Conservation (phyloP, 2,113 vertebrate genomes). For the human (Homo sapiens) region DNA sequence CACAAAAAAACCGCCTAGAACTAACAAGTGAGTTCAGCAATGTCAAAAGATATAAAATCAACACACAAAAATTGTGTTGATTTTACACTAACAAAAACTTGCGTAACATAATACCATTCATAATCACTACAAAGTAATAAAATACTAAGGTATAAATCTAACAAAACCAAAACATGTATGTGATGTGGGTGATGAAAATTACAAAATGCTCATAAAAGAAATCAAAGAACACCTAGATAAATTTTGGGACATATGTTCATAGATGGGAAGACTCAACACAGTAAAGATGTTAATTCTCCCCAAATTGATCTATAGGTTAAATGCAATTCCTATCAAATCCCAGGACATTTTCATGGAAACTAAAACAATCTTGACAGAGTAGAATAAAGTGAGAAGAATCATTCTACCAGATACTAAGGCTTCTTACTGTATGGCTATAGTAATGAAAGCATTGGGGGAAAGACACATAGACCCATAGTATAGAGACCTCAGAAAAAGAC, state of each 20-base stretch:
- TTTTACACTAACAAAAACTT: not conserved
- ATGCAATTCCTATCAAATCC: conserved; percentile 13
- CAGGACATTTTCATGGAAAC: not conserved
- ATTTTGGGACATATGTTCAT: not conserved
- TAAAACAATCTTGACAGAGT: conserved; percentile 7
- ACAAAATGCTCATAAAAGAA: not conserved
- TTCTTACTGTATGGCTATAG: not conserved
- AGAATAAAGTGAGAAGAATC: not conserved
- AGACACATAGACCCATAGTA: conserved; percentile 2
- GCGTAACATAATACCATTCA: not conserved
- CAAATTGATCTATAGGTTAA: not conserved
- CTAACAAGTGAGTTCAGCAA: conserved; percentile 9
- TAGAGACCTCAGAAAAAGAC: not conserved
- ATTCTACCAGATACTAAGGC: not conserved
- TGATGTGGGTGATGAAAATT: not conserved
- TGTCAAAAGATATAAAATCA: not conserved
- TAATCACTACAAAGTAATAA: not conserved
- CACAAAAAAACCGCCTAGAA: not conserved
- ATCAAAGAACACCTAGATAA: conserved; percentile 23
- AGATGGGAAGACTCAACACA: not conserved
- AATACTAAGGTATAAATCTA: not conserved
- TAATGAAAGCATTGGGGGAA: not conserved
- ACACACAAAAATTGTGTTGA: not conserved
- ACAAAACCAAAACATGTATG: not conserved
- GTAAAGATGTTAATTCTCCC: not conserved